Conservation (phyloP, 2,113 vertebrate species). For the Brienomyrus brachyistius region DNA sequence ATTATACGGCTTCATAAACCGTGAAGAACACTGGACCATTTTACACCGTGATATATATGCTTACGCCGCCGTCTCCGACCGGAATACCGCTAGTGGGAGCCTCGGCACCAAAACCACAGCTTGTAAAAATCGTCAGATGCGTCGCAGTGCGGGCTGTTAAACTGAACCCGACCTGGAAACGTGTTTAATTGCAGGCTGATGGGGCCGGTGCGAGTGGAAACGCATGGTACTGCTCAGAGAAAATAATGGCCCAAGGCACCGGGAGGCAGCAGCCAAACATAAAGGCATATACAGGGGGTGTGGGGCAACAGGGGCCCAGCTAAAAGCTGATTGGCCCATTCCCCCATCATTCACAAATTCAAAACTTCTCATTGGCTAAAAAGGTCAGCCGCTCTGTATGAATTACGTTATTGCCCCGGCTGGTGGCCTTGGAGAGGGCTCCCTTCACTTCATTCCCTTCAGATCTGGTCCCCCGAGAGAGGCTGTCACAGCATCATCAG, state of each 20-base stretch:
- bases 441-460: neutral
- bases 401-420: neutral
- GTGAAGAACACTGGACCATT: neutral
- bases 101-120: neutral
- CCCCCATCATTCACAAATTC: neutral
- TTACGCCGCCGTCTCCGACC: neutral
- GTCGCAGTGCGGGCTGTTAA: neutral
- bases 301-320: neutral
- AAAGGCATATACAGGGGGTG: neutral
- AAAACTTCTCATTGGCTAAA: neutral
- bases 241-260: neutral
- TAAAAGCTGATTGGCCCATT: neutral
- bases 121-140: neutral
- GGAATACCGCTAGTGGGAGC: neutral
- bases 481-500: neutral
- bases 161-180: neutral
- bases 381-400: neutral
- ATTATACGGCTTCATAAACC: neutral
- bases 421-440: neutral
- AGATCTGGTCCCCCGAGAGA: neutral
- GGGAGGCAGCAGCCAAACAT: neutral
- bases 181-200: neutral
- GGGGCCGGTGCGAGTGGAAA: neutral
- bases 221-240: neutral
- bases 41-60: neutral